These are phyloP conservation scores for Lepetodrilus schrolli DNA, from an alignment of 2,888 invertebrate genomes.

Conservation along the genomic window DNA sequence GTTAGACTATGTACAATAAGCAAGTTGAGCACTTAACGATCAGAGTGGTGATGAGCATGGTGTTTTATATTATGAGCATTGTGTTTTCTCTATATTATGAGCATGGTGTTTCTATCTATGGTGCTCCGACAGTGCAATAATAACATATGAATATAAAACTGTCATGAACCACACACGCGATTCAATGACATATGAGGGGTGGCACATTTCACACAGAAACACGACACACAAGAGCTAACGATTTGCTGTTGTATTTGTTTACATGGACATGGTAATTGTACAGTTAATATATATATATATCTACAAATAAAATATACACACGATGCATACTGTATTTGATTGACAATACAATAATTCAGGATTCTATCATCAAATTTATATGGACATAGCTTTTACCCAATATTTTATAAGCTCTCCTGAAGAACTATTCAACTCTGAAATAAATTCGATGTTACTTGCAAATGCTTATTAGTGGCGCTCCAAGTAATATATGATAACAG, in stretches of 20 bases:
- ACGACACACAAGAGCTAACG: constrained; percentile 1
- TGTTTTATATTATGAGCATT: too few relatives aligned
- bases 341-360: background rate
- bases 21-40: constrained; percentile 9
- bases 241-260: background rate
- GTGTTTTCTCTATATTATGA: too few relatives aligned
- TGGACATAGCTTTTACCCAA: constrained; percentile 4
- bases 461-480: background rate
- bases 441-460: constrained; percentile 8
- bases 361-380: background rate
- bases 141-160: background rate
- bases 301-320: background rate
- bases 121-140: background rate
- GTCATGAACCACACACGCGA: background rate
- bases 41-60: background rate
- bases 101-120: background rate
- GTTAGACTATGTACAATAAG: background rate
- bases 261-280: background rate
- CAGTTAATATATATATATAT: background rate
- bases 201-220: constrained; percentile 1
- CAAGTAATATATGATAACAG: too few relatives aligned
- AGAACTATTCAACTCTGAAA: background rate
- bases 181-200: background rate
- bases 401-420: background rate
- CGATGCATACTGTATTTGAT: background rate